Conservation (phyloP, 1,140 invertebrate species). For the Coboldia fuscipes region DNA sequence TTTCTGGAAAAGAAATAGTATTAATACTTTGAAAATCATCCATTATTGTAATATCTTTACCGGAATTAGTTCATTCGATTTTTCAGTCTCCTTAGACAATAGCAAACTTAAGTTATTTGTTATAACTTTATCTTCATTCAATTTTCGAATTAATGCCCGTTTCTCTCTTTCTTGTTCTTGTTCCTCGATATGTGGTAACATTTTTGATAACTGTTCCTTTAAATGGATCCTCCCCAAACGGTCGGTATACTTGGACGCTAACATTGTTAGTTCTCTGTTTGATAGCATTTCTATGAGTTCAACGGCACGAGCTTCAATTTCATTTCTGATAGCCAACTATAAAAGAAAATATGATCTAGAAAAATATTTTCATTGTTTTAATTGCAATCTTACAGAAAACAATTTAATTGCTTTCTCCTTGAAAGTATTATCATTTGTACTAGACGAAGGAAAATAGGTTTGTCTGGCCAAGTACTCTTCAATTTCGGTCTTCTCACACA, state of each 20-base stretch:
- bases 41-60: not conserved
- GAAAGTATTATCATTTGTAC: constrained; percentile 34
- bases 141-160: not conserved
- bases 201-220: constrained; percentile 39
- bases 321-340: constrained; percentile 59
- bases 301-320: constrained; percentile 63
- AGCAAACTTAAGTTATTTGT: not conserved
- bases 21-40: not conserved
- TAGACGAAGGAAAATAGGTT: constrained; percentile 32
- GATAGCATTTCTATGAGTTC: constrained; percentile 71
- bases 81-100: not conserved
- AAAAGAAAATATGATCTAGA: constrained; percentile 11
- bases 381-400: constrained; percentile 49
- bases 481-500: constrained; percentile 63
- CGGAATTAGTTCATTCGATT: not conserved
- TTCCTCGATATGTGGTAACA: constrained; percentile 17
- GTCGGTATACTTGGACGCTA: constrained; percentile 72
- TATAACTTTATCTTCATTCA: not conserved
- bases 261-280: constrained; percentile 48
- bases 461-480: constrained; percentile 55
- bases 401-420: constrained; percentile 69
- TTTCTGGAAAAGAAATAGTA: constrained; percentile 1
- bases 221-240: constrained; percentile 51
- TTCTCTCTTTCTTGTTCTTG: too few relatives aligned
- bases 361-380: constrained; percentile 5